These are phyloP conservation scores for Apeira syringaria DNA, from an alignment of 2,888 invertebrate genomes.

Conservation along the genomic window DNA sequence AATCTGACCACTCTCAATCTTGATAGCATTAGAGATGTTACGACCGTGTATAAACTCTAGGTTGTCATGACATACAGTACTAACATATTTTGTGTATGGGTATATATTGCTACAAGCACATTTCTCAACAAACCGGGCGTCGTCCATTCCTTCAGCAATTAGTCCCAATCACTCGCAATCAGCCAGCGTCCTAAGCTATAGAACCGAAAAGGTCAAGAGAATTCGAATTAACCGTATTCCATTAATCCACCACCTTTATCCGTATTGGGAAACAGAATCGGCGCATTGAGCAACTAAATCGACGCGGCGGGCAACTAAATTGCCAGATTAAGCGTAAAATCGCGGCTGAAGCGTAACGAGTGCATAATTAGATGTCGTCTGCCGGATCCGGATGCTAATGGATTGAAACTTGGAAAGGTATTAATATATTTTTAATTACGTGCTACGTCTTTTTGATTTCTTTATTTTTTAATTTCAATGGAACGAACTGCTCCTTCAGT, in stretches of 20 bases:
- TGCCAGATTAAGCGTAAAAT: slow-evolving; percentile 46
- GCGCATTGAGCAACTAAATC: slow-evolving; percentile 1
- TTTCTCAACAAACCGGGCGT: background rate
- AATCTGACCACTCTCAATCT: no score
- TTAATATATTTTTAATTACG: no score
- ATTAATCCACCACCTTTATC: slow-evolving; percentile 19
- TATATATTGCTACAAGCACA: no score
- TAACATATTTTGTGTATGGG: no score
- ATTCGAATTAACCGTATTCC: slow-evolving; percentile 14
- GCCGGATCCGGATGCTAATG: slow-evolving; percentile 20
- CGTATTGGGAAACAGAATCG: background rate
- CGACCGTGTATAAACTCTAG: no score
- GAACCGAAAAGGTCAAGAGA: slow-evolving; percentile 17
- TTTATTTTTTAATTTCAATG: no score
- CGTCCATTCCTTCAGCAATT: slow-evolving; percentile 1
- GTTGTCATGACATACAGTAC: no score
- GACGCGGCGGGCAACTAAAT: slow-evolving; percentile 35
- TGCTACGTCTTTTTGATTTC: no score
- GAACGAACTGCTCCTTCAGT: background rate
- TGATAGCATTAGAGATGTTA: no score
- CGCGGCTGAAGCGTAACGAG: slow-evolving; percentile 42
- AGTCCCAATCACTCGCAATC: slow-evolving; percentile 11
- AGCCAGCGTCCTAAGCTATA: slow-evolving; percentile 6
- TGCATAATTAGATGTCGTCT: slow-evolving; percentile 41
- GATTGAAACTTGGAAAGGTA: slow-evolving; percentile 19